Base-by-base conservation (phyloP, 2,113 vertebrate species). In the Copsychus sechellarum region DNA sequence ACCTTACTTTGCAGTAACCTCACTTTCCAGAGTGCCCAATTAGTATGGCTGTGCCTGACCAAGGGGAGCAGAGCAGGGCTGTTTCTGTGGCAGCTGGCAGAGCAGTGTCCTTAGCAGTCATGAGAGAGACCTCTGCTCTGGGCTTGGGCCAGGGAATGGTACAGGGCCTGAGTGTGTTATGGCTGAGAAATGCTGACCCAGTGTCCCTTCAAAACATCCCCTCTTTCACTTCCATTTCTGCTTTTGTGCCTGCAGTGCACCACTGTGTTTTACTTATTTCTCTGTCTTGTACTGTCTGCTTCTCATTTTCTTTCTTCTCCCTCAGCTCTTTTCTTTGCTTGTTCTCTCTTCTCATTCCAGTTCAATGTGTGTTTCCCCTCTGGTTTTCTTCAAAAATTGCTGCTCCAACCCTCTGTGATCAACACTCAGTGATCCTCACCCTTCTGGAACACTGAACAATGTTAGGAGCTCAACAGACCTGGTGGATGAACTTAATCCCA, bases 191-290 rank as follows among this genome's bases (percentile, higher is more conserved):
- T 2, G 8, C 80, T 70, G 64, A 54, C 25, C 54, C 3, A 11
- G 34, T 29, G 33, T 72, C 54, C 45, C 64, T 70, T 58, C 0
- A 0, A 73, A 92, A 74, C 29, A 86, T 4, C 28, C 26, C 25
- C 48, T 71, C 48, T 90, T 86, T 74, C 79, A 61, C 57, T 96
- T 81, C 69, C 76, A 81, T 94, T 93, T 95, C 88, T 86, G 82
- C 92, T 96, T 96, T 95, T 76, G 19, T 3, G 4, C 14, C 38
- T 88, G 40, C 81, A 54, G 8, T 0, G 3, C 38, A 61, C 66
- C 17, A 6, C 22, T 66, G 28, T 43, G 23, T 80, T 60, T 92
- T 73, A 58, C 25, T 88, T 92, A 70, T 88, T 96, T 94, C 60
- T 92, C 81, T 93, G 40, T 85, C 84, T 87, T 82, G 42, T 3